Evolutionary conservation across 2,888 invertebrate genomes (phyloP), one percentile per base, ranked within the genome.

Genomic region (Caenorhabditis sinica): DNA sequence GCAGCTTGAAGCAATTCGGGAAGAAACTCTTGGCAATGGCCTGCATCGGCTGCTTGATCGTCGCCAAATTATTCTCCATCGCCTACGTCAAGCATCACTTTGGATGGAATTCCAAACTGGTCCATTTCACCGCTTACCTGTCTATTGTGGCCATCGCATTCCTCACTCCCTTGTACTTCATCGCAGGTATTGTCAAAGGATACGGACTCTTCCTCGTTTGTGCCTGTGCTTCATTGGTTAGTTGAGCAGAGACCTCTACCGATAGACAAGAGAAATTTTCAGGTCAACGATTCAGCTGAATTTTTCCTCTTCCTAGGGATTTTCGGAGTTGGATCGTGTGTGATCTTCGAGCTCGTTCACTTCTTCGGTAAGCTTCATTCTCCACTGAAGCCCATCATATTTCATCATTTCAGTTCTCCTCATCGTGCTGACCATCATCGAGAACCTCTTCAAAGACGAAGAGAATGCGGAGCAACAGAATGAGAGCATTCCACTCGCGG

Each of bases 281-380:
- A 73, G 73, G n/a, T 76, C 45, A 30, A 56, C 13, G 66, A 76
- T 23, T 68, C 68, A 0, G 68, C 68, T 5, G 43, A 68, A 25
- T 60, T 76, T 28, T 76, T 76, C 51, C 23, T 75, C 13, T 58
- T 58, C 45, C 30, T 75, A 2, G 74, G 74, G 28, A 20, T 65
- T 6, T 65, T 66, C 65, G 25, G 30, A 17, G 17, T 20, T 0
- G 45, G 45, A 13, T 2, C n/a, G 17, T 75, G 66, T 58, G 36
- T 75, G 6, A 23, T 75, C 1, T 36, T 60, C 45, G 66, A 58
- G 45, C 20, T 76, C 28, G 20, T 13, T 9, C 33, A 58, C 49
- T 28, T 74, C 28, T 40, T 15, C 11, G 17, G 65, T 65, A 43
- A 65, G 61, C 40, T 23, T 33, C 17, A 13, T 1, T 15, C 6